Conservation (phyloP, 2,888 invertebrate genomes). For the Clusia tigrina region DNA sequence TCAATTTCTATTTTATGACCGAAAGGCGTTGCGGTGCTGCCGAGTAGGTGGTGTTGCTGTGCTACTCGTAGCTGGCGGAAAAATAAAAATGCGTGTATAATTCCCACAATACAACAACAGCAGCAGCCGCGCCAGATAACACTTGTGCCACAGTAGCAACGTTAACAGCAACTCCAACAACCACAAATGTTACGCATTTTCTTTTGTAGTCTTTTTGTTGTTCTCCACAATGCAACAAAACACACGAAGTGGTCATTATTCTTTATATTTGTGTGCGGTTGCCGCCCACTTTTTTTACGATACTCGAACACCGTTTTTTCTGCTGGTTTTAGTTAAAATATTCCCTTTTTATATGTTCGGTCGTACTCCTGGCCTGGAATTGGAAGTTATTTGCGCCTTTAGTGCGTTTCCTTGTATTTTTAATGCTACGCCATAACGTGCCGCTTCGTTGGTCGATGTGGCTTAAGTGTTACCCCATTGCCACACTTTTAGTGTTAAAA, state of each 20-base stretch:
- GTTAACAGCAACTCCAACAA: slow-evolving; percentile 28
- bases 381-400: slow-evolving; percentile 11
- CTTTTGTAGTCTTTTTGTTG: no score
- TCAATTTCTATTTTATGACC: slow-evolving; percentile 27
- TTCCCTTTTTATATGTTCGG: not conserved
- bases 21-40: not conserved
- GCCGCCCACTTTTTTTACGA: slow-evolving; percentile 19
- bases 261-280: slow-evolving; percentile 19
- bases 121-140: no score
- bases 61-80: no score
- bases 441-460: not conserved
- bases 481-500: slow-evolving; percentile 6
- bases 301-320: slow-evolving; percentile 1
- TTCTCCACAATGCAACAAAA: not conserved
- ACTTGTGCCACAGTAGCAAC: slow-evolving; percentile 14
- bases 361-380: not conserved
- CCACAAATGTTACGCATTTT: not conserved
- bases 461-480: slow-evolving; percentile 18
- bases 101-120: not conserved
- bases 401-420: slow-evolving; percentile 11
- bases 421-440: no score
- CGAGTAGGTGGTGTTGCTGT: no score
- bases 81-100: slow-evolving; percentile 18
- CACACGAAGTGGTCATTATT: slow-evolving; percentile 18
- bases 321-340: slow-evolving; percentile 8